A percentile compares a stretch with the other conserved stretches of the same genome.
Conservation (phyloP, 64 coral and sea anemone genomes). For the Exaiptasia diaphana region DNA sequence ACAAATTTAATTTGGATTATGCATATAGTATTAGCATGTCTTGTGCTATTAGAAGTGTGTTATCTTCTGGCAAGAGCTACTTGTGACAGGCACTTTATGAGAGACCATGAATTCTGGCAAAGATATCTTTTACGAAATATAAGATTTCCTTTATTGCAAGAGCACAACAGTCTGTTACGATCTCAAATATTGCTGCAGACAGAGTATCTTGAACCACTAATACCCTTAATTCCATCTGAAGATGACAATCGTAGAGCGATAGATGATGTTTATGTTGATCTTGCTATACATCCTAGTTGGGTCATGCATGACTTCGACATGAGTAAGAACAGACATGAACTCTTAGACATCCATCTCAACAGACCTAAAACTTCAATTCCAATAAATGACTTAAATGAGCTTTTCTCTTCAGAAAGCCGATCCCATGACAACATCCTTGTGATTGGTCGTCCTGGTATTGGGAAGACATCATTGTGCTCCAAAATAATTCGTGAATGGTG, state of each 20-base stretch:
- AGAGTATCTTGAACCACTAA: constrained; percentile 10
- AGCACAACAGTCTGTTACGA: neutral
- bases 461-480: constrained; percentile 5
- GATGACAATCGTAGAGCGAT: neutral
- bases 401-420: neutral
- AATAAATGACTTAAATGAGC: neutral
- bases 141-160: neutral
- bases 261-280: constrained; percentile 36
- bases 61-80: neutral
- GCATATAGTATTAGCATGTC: neutral
- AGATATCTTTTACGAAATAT: neutral
- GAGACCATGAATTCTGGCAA: constrained; percentile 21
- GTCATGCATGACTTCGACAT: neutral
- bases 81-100: neutral
- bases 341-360: neutral
- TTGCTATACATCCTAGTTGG: constrained; percentile 18
- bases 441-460: constrained; percentile 28
- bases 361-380: neutral
- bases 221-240: neutral
- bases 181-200: neutral
- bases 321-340: constrained; percentile 13
- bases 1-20: neutral
- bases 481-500: constrained; percentile 11
- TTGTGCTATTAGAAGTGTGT: constrained; percentile 3
- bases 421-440: constrained; percentile 25